Evolutionary conservation across 1,140 invertebrate species (phyloP).

Genomic region (Formica selysi): DNA sequence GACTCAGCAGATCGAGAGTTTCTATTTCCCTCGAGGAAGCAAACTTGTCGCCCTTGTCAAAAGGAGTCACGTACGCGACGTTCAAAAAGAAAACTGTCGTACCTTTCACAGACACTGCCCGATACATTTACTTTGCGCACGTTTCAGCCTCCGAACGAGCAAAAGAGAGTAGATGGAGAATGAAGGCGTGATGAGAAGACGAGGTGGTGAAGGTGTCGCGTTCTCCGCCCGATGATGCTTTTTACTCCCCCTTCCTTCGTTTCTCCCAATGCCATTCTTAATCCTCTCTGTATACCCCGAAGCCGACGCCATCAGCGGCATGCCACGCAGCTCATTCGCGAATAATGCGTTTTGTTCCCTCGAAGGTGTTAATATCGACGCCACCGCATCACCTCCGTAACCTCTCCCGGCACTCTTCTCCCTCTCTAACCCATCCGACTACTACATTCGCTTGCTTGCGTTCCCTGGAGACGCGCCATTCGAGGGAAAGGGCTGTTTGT

Average conservation of each 20-base stretch:
- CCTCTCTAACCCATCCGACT: not conserved
- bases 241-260: conserved; percentile 32
- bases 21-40: conserved; percentile 5
- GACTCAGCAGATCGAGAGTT: conserved; percentile 2
- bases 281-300: conserved; percentile 43
- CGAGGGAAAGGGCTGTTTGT: conserved; percentile 64
- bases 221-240: conserved; percentile 55
- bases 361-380: conserved; percentile 74
- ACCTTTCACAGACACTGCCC: conserved; percentile 43
- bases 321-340: conserved; percentile 46
- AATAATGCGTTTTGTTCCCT: conserved; percentile 77
- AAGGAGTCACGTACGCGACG: conserved; percentile 39
- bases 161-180: conserved; percentile 2
- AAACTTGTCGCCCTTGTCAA: conserved; percentile 41
- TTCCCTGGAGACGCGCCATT: conserved; percentile 2
- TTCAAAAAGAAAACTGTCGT: conserved; percentile 41
- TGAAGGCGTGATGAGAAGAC: conserved; percentile 2
- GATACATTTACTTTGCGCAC: conserved; percentile 62
- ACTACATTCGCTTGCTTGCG: conserved; percentile 5
- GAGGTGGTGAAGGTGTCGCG: conserved; percentile 41
- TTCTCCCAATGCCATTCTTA: conserved; percentile 50
- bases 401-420: conserved; percentile 6
- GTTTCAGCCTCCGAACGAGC: conserved; percentile 32
- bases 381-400: conserved; percentile 41
- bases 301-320: conserved; percentile 21